Conservation (phyloP, 2,888 invertebrate species). For the Limnephilus lunatus region DNA sequence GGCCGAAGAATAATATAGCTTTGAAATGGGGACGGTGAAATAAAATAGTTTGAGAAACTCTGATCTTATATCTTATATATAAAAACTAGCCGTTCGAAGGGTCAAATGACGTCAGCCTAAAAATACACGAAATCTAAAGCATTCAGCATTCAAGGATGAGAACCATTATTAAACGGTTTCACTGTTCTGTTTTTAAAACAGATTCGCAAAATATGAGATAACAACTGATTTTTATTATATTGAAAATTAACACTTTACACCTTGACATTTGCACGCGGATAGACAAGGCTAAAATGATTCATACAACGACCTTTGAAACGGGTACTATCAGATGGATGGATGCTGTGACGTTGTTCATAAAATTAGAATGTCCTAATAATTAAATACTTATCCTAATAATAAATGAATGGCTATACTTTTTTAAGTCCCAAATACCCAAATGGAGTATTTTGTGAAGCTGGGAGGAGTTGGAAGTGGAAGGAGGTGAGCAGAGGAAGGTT, state of each 20-base stretch:
- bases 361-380: neutral
- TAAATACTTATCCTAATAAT: no score
- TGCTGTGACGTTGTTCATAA: neutral
- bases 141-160: neutral
- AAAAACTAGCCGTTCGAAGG: neutral
- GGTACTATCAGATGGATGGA: neutral
- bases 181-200: neutral
- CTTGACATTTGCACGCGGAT: neutral
- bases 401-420: neutral
- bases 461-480: no score
- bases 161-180: neutral
- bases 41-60: neutral
- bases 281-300: neutral
- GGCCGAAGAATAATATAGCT: no score
- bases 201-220: neutral
- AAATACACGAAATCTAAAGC: neutral
- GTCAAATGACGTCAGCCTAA: neutral
- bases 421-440: no score
- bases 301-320: neutral
- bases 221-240: neutral
- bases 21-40: no score
- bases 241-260: neutral
- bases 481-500: no score
- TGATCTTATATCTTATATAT: neutral
- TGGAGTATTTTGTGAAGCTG: no score